Evolutionary conservation across 2,797 vertebrate species (phyloP).

Genomic region (Pangasius macronema): DNA sequence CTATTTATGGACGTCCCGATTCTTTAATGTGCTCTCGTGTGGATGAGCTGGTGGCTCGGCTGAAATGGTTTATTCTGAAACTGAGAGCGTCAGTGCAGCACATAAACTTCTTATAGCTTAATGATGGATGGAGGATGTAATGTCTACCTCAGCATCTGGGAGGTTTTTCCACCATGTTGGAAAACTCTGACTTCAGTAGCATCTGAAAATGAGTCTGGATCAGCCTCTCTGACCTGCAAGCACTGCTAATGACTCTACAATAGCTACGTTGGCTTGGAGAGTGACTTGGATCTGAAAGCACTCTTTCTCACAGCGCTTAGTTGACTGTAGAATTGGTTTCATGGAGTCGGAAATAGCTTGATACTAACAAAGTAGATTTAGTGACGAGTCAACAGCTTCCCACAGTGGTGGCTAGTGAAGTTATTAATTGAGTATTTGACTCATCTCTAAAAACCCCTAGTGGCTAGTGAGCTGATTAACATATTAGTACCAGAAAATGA

Average conservation of each 20-base stretch:
- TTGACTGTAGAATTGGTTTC: neutral
- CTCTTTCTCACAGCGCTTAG: neutral
- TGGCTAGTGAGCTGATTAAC: slow-evolving; percentile 38
- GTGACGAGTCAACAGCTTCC: neutral
- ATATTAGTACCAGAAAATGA: neutral
- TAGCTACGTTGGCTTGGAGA: neutral
- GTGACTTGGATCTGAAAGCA: neutral
- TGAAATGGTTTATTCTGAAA: slow-evolving; percentile 1
- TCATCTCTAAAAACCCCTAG: slow-evolving; percentile 13
- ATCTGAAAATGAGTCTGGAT: neutral
- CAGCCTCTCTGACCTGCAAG: neutral
- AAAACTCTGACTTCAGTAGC: neutral
- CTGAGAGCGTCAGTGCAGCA: neutral
- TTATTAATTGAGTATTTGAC: neutral
- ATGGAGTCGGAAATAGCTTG: neutral
- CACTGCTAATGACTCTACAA: neutral
- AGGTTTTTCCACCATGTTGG: neutral
- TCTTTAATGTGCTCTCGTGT: neutral
- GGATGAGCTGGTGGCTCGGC: neutral
- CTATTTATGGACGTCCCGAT: neutral
- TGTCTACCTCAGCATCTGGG: neutral
- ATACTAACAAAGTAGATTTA: neutral
- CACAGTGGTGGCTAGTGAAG: neutral
- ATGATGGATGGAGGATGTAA: neutral
- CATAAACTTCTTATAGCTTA: neutral